Base-by-base conservation (phyloP, 2,113 vertebrate genomes). In the Proteles cristata region DNA sequence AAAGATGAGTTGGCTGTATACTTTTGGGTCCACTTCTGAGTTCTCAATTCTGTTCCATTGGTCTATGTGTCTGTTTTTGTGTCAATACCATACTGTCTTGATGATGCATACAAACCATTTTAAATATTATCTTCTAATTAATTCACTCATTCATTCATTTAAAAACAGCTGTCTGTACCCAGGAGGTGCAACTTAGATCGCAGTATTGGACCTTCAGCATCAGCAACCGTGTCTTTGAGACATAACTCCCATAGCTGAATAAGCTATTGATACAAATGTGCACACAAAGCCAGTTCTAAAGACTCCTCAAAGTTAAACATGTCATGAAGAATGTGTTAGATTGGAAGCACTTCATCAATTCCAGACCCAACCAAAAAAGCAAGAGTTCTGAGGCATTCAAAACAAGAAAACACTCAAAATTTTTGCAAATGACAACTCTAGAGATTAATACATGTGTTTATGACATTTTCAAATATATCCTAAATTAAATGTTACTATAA, bases 371-470 rank as follows among this genome's bases (percentile, higher is more conserved):
- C 39, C 58, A 85, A 69, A 71, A 35, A 93, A 94, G 33, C 55
- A 83, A 87, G 28, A 93, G 55, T 55, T 63, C 39, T n/a, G 68
- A 90, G 25, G 7, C 43, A 63, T 39, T 76, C 76, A 63, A 92
- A 94, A 90, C 19, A 93, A 84, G 74, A 68, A 96, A 97, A 94
- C 66, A 71, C 81, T 88, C 68, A 17, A 48, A 89, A 43, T 12
- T 48, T 92, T 87, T 90, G 2, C 8, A 90, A 93, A 81, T 55
- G 19, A 55, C 55, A 58, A 94, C 35, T 95, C 82, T 89, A 45
- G 12, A 92, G 55, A 84, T 80, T 35, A 93, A 92, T 68, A 48
- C 15, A 39, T 63, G 61, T 86, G 43, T 81, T 95, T 92, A 53
- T 61, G 85, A 90, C 19, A 77, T 53, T 89, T 79, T 58, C 39